Evolutionary conservation across 2,888 invertebrate genomes (phyloP).

Genomic region (Polietes domitor): DNA sequence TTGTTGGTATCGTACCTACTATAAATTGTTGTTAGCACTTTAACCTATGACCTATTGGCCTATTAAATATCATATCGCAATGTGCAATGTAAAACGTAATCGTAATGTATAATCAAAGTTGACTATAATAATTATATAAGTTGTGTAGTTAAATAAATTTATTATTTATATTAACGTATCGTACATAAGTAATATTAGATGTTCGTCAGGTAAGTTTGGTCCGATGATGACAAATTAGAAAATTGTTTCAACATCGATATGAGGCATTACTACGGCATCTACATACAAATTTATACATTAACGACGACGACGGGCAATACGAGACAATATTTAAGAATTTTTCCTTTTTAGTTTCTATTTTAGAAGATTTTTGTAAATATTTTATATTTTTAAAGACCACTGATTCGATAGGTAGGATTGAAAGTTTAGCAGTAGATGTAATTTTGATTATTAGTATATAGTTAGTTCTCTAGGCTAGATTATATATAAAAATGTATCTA

Average conservation of each 20-base stretch:
- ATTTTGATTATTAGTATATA: conserved; percentile 21
- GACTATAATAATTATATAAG: background rate
- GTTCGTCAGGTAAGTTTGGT: background rate
- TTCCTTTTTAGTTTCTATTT: background rate
- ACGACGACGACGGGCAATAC: background rate
- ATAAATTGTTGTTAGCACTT: background rate
- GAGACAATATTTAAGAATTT: background rate
- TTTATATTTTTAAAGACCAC: conserved; percentile 59
- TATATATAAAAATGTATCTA: background rate
- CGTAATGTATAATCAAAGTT: background rate
- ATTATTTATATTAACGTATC: background rate
- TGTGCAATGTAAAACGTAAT: background rate
- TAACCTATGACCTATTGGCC: background rate
- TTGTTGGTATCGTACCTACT: background rate
- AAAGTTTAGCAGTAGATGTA: conserved; percentile 66
- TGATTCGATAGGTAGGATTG: conserved; percentile 61
- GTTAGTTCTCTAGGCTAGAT: background rate
- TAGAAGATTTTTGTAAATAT: background rate
- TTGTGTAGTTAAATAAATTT: background rate
- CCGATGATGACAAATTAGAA: no score
- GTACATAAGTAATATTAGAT: background rate
- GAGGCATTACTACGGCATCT: no score
- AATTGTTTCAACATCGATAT: no score
- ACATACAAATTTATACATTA: background rate
- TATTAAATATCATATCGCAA: conserved; percentile 2